Evolutionary conservation across 2,113 vertebrate species (phyloP), one percentile per base, ranked within the genome.

Genomic region (Apodemus sylvaticus): DNA sequence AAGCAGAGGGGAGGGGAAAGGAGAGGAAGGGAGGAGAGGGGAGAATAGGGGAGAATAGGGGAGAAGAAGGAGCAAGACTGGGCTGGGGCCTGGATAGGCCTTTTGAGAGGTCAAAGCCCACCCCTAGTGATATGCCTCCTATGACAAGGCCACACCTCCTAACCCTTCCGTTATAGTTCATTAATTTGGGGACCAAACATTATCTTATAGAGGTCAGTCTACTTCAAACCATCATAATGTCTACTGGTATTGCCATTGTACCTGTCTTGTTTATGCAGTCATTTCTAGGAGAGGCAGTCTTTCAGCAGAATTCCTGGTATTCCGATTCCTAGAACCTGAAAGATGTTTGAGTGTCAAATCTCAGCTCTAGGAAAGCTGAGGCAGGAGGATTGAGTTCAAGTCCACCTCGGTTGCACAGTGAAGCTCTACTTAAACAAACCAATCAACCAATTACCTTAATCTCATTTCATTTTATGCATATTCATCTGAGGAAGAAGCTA

Each of bases 391-490:
- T 89, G 53, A 5, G 16, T 31, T 74, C 13, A 31, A 45, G 51
- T 4, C 13, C 62, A 42, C 79, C 36, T 60, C n/a, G 55, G 22
- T 22, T 62, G 24, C 79, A 60, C n/a, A 82, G 31, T 8, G 34
- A 68, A 36, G 45, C 17, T 66, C 5, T 45, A 22, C 24, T 66
- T 71, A 87, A 71, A 6, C 1, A n/a, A n/a, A n/a, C n/a, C 8
- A 83, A 29, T 1, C 10, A 83, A 64, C 31, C 66, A 22, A 58
- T 95, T 16, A 78, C 79, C 94, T 96, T 48, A 87, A 45, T 71
- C 29, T 96, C 19, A 48, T 16, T 91, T 93, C 17, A 95, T n/a
- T 97, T 85, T 90, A 77, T n/a, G 19, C 9, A 82, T 7, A 82
- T 58, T 45, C 13, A 48, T 31, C 39, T 85, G 90, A 36, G 2